Evolutionary conservation across 2,888 invertebrate genomes (phyloP).

Genomic region (Dynastes hyllus): DNA sequence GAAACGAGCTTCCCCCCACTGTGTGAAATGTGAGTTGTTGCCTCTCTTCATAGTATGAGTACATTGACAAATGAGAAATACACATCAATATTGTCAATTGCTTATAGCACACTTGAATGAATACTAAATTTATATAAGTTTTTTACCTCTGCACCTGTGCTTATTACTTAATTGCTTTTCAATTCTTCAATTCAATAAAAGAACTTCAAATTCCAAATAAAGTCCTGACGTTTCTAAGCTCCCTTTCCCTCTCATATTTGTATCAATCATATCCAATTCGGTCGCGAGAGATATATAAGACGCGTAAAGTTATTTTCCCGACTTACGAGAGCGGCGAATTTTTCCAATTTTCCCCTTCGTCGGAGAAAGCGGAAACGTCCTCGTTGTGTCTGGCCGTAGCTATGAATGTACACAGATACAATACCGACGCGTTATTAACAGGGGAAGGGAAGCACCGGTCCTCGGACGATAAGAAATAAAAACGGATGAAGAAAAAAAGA

Average conservation of each 20-base stretch:
- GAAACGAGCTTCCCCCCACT: too few species aligned
- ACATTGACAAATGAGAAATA: too few species aligned
- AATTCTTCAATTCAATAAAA: too few species aligned
- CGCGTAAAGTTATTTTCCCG: conserved; percentile 12
- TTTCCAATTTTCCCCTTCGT: conserved; percentile 2
- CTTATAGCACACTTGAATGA: too few species aligned
- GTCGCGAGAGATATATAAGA: not conserved
- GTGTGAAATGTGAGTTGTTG: too few species aligned
- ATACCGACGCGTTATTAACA: not conserved
- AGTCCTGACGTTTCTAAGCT: too few species aligned
- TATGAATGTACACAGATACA: not conserved
- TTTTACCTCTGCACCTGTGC: too few species aligned
- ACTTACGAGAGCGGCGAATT: not conserved
- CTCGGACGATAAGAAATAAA: conserved; percentile 11
- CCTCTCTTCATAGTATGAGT: too few species aligned
- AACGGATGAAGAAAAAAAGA: not conserved
- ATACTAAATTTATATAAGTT: too few species aligned
- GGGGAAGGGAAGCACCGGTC: not conserved
- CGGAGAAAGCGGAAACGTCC: conserved; percentile 6
- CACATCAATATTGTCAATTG: too few species aligned
- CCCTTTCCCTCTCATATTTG: not conserved
- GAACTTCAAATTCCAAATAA: too few species aligned
- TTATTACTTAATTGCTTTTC: too few species aligned
- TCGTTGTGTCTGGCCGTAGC: not conserved
- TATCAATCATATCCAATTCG: conserved; percentile 14